Evolutionary conservation across 2,888 invertebrate genomes (phyloP), one percentile per base, ranked within the genome.

Genomic region (Volucella zonaria): DNA sequence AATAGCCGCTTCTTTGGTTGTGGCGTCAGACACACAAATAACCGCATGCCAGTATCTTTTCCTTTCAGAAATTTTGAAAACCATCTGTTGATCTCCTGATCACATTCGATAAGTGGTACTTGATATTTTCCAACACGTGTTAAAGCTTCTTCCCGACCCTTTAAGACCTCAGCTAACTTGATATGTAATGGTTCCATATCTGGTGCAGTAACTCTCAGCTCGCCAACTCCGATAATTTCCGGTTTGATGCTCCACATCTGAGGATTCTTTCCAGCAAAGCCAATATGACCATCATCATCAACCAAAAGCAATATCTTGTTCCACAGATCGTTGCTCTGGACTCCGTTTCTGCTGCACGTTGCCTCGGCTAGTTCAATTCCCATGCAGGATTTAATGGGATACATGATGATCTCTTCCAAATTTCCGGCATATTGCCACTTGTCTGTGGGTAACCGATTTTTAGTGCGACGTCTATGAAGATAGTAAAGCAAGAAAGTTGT

Each of bases 41-140:
- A 90, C 61, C 93, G 93, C 59, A 93, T 91, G 6, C 93, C 94
- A 0, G 88, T 88, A 8, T 93, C 91, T 54, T 93, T 92, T 66
- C 92, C 92, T 3, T 90, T 58, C 42, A 91, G 87, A 58, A 43
- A 89, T 58, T 92, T 93, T 0, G 95, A 94, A 88, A 97, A 92
- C 97, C 97, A 97, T 68, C 94, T 93, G 15, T 95, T 94, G n/a
- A 93, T 94, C 86, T 94, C 94, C 78, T 93, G 93, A 0, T 97
- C 97, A 89, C 96, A 97, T 89, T 96, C 95, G 71, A 93, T 92
- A 0, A 95, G 94, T 0, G 93, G 91, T 2, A 95, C 93, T 0
- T 91, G 88, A 2, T 91, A 91, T n/a, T 92, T 92, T 94, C 94
- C 94, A 8, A 94, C 92, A 1, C 90, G 88, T 0, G 93, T 93